phyloP scores from a whole-genome alignment of 2,113 vertebrate genomes.

The Arvicanthis niloticus region DNA sequence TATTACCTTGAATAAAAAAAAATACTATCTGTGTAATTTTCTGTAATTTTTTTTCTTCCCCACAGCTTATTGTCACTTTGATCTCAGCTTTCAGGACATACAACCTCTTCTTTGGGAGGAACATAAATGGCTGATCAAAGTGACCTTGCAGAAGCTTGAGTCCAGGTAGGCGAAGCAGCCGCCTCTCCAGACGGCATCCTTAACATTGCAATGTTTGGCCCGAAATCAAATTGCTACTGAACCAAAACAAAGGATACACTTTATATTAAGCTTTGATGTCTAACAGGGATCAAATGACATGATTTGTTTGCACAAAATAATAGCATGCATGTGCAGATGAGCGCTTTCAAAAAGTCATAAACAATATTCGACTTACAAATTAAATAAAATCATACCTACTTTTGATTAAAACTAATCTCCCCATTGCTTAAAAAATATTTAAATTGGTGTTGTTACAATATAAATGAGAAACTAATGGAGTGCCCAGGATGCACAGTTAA shows the following conservation, averaged over 20 bases:
- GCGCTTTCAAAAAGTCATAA: constrained; percentile 53
- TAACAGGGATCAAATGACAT: constrained; percentile 87
- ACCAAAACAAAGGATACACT: constrained; percentile 83
- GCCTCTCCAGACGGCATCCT: constrained; percentile 80
- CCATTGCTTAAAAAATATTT: constrained; percentile 58
- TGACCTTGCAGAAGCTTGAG: constrained; percentile 83
- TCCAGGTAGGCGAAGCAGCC: constrained; percentile 84
- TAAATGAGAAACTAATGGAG: constrained; percentile 48
- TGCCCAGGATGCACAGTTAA: not conserved
- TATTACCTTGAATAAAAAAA: constrained; percentile 84
- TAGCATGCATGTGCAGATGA: constrained; percentile 79
- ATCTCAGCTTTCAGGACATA: constrained; percentile 90
- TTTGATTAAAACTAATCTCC: constrained; percentile 30
- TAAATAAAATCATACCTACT: constrained; percentile 23
- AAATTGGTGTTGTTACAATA: constrained; percentile 38
- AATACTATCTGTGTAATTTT: constrained; percentile 88
- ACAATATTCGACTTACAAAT: constrained; percentile 47
- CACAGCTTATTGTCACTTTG: constrained; percentile 91
- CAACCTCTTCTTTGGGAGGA: constrained; percentile 82
- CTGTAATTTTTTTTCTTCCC: constrained; percentile 85
- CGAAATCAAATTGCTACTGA: constrained; percentile 83
- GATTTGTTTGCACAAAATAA: constrained; percentile 87
- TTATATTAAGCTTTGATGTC: constrained; percentile 83
- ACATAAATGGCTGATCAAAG: constrained; percentile 93
- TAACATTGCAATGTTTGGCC: constrained; percentile 83